Conservation (phyloP, 2,113 vertebrate species). For the Sus scrofa region T2T-Sscrofa CM000825.6:82518001-82518500, state of each 20-base stretch:
- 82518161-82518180: not conserved
- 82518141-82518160: not conserved
- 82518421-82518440: rapidly evolving
- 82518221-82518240: not conserved
- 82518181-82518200: not conserved
- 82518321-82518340: not conserved
- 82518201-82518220: rapidly evolving
- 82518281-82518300: not conserved
- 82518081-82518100: not conserved
- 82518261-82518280: rapidly evolving
- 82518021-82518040: not conserved
- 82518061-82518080: not conserved
- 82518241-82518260: not conserved
- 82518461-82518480: slow-evolving; percentile 65
- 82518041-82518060: not conserved
- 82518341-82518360: not conserved
- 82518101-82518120: not conserved
- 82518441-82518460: not conserved
- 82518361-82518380: rapidly evolving
- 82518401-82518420: rapidly evolving
- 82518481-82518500: slow-evolving; percentile 74
- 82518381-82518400: rapidly evolving
- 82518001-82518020: not conserved
- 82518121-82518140: not conserved
- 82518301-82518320: no score